Percentiles rank a stretch among this genome's conserved stretches.
Conservation (phyloP, 2,888 invertebrate genomes). For the Tuta absoluta region DNA sequence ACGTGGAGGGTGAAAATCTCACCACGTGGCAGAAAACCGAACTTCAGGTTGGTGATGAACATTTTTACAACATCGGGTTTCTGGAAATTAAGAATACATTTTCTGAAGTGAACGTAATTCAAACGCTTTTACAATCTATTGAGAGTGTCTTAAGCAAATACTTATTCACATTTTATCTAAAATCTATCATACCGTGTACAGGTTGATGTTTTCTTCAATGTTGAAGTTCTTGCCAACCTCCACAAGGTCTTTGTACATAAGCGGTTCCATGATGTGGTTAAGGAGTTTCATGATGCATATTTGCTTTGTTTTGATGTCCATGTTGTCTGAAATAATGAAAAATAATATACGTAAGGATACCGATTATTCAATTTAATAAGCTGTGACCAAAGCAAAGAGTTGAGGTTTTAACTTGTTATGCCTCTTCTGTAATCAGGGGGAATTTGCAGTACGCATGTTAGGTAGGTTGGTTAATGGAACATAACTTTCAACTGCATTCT, state of each 20-base stretch:
- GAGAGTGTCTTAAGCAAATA: neutral
- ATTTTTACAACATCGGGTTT: constrained; percentile 80
- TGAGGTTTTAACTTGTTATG: too few species aligned
- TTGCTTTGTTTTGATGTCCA: constrained; percentile 70
- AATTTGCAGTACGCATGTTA: too few species aligned
- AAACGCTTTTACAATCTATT: neutral
- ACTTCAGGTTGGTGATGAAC: constrained; percentile 75
- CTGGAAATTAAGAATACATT: constrained; percentile 52
- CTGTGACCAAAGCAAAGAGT: too few species aligned
- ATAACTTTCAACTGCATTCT: too few species aligned
- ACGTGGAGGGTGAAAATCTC: constrained; percentile 76
- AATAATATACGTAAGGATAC: neutral
- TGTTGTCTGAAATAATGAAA: constrained; percentile 57
- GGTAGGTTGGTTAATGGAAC: too few species aligned
- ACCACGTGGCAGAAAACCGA: constrained; percentile 80
- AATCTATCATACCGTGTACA: constrained; percentile 58
- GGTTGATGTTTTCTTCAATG: constrained; percentile 65
- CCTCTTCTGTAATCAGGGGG: too few species aligned
- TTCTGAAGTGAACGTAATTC: neutral
- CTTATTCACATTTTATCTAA: neutral
- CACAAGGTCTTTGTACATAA: constrained; percentile 71
- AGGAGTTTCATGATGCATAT: constrained; percentile 73
- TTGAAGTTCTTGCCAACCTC: constrained; percentile 67
- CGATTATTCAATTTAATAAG: too few species aligned
- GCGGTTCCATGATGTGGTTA: constrained; percentile 75